Conservation (phyloP, 2,113 vertebrate species). For the Gopherus evgoodei region DNA sequence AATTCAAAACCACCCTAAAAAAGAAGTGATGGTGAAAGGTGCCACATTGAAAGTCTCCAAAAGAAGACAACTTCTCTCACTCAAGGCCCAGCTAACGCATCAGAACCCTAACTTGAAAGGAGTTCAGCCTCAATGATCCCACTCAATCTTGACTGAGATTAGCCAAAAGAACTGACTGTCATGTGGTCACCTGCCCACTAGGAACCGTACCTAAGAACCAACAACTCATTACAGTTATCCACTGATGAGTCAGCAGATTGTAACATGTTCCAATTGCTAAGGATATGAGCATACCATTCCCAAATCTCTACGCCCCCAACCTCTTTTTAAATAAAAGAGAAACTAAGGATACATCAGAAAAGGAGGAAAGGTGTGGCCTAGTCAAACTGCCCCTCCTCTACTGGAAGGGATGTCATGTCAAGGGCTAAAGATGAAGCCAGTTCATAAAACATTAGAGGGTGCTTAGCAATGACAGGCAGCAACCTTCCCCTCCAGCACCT, state of each 20-base stretch:
- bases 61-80: not conserved
- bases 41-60: not conserved
- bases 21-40: not conserved
- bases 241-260: slow-evolving; percentile 1
- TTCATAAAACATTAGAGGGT: not conserved
- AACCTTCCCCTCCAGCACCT: not conserved
- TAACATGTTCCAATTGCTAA: not conserved
- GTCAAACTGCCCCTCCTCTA: not conserved
- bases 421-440: not conserved
- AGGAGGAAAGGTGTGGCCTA: not conserved
- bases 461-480: not conserved
- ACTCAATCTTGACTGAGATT: not conserved
- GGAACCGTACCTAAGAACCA: not conserved
- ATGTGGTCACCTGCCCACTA: not conserved
- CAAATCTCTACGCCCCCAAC: not conserved
- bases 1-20: not conserved
- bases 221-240: not conserved
- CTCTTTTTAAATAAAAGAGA: not conserved
- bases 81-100: not conserved
- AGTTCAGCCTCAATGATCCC: not conserved
- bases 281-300: not conserved
- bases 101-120: not conserved
- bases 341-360: not conserved
- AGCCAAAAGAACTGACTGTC: not conserved
- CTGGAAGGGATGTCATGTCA: accelerated